phyloP scores from a whole-genome alignment of 2,797 vertebrate genomes.

The Choloepus didactylus region DNA sequence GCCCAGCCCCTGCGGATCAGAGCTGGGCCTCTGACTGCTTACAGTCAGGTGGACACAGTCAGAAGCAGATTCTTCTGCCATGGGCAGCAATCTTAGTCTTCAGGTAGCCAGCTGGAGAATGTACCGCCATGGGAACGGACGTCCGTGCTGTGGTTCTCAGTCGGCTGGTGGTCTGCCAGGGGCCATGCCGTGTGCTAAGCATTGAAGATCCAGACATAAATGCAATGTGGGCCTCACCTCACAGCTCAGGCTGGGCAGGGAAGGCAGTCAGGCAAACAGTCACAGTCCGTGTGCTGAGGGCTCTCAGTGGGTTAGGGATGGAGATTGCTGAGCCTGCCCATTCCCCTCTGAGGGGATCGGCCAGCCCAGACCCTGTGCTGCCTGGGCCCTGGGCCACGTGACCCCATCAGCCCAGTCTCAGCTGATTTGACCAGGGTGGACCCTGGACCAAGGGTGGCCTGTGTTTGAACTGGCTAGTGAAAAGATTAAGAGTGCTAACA shows the following conservation, averaged over 20 bases:
- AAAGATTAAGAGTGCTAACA: neutral
- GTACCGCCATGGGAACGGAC: too few relatives aligned
- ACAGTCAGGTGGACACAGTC: neutral
- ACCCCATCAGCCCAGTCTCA: neutral
- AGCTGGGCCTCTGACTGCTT: neutral
- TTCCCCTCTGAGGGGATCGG: neutral
- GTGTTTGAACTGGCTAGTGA: neutral
- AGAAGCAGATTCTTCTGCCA: neutral
- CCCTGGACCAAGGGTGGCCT: neutral
- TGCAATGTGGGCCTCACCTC: neutral
- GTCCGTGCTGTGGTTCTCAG: neutral
- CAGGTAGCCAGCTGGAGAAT: neutral
- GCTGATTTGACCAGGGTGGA: neutral
- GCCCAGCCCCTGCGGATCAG: neutral
- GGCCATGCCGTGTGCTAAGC: neutral
- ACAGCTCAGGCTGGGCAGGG: neutral
- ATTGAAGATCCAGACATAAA: neutral
- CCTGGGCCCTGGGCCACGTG: neutral
- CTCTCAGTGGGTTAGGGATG: neutral
- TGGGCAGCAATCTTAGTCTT: neutral
- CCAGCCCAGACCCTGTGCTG: neutral
- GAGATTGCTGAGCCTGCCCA: neutral
- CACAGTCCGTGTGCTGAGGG: neutral
- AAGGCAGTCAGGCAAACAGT: neutral
- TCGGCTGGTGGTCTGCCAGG: neutral